Conservation (phyloP, 2,113 vertebrate genomes). For the Planiliza haematocheilus region DNA sequence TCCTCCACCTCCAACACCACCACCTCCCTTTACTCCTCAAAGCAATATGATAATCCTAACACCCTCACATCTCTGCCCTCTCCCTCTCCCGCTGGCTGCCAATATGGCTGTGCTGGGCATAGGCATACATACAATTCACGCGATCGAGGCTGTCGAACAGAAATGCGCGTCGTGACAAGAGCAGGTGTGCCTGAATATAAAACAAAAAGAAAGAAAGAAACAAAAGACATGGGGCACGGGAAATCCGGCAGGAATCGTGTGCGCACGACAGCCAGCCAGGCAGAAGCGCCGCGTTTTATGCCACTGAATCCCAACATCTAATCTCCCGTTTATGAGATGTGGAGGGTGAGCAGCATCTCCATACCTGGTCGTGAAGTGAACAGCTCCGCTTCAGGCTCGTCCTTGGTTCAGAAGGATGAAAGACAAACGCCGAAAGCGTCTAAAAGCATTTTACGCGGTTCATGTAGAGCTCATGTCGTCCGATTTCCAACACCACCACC, state of each 20-base stretch:
- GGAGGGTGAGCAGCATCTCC: constrained; percentile 33
- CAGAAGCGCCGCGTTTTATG: constrained; percentile 58
- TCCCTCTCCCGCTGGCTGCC: constrained; percentile 50
- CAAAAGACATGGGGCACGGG: too few species aligned
- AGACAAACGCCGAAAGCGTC: constrained; percentile 71
- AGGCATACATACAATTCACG: constrained; percentile 22
- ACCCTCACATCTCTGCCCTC: constrained; percentile 38
- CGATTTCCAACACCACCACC: constrained; percentile 72
- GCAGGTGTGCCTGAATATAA: neutral
- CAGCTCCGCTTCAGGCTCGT: constrained; percentile 72
- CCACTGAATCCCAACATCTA: constrained; percentile 62
- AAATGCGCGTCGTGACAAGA: constrained; percentile 1
- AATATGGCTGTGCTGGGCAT: constrained; percentile 68
- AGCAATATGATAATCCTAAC: constrained; percentile 63
- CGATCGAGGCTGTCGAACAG: constrained; percentile 6
- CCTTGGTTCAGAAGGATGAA: constrained; percentile 66
- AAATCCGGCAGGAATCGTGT: constrained; percentile 12
- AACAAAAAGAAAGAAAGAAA: neutral
- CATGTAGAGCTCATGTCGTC: constrained; percentile 81
- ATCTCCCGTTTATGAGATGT: constrained; percentile 31
- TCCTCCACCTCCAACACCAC: neutral
- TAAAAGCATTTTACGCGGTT: constrained; percentile 80
- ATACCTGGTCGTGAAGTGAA: constrained; percentile 74
- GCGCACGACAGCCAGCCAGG: constrained; percentile 31
- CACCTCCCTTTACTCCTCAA: constrained; percentile 57